Conservation (phyloP, 1,140 invertebrate genomes). For the Chrysomallon squamiferum region DNA sequence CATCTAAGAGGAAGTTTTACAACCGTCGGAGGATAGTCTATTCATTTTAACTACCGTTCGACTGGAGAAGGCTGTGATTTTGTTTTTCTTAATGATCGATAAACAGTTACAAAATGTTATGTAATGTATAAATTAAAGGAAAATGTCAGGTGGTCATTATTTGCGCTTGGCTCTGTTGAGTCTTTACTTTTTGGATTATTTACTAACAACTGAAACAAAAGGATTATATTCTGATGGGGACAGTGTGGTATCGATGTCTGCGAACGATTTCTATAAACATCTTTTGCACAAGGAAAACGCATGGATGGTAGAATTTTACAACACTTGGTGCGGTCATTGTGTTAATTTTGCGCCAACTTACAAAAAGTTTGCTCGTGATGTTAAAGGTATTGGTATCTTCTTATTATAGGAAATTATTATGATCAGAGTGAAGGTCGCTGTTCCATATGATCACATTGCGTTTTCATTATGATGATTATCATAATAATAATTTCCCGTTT, state of each 20-base stretch:
- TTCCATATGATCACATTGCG: no score
- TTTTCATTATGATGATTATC: no score
- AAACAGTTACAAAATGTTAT: neutral
- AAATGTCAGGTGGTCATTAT: neutral
- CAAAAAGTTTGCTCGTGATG: slow-evolving; percentile 43
- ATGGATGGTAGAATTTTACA: slow-evolving; percentile 62
- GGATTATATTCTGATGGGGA: slow-evolving; percentile 32
- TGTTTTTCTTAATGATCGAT: no score
- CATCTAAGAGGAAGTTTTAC: no score
- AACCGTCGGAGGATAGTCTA: no score
- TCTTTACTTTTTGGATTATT: neutral
- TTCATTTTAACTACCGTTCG: no score
- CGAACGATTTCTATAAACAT: slow-evolving; percentile 24
- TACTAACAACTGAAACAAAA: neutral
- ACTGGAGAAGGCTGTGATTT: no score
- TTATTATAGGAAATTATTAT: no score
- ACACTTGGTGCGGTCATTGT: slow-evolving; percentile 63
- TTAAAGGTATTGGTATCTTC: slow-evolving; percentile 48
- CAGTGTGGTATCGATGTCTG: slow-evolving; percentile 34
- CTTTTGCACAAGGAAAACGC: slow-evolving; percentile 38
- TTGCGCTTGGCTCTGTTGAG: neutral
- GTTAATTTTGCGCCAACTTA: slow-evolving; percentile 54
- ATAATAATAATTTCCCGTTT: no score
- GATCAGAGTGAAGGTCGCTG: no score
- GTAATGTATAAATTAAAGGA: neutral